Base-by-base conservation (phyloP, 2,113 vertebrate genomes). In the Arenaria interpres region DNA sequence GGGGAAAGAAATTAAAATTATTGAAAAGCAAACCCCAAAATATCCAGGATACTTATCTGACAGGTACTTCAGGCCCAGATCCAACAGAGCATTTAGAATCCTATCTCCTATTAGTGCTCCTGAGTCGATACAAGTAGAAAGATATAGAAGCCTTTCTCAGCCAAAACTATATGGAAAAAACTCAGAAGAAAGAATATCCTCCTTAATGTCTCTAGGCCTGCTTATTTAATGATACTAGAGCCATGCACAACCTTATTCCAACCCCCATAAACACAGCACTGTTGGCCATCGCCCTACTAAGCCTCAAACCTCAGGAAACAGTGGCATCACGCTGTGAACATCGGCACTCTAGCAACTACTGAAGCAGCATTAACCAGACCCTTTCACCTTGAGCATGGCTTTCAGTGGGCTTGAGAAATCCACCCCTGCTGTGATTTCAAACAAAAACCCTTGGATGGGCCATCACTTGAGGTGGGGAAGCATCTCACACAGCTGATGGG, bases 81-180 rank as follows among this genome's bases (percentile, higher is more conserved):
- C 35, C 21, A 85, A 48, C 6, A 59, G 21, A 62, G 10, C 46
- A 17, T 85, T 93, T 53, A 56, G 39, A 64, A 14, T 62, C 69
- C 20, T 60, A 13, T 62, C 39, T 68, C 22, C 43, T 74, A 3
- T 57, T 72, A 45, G 16, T n/a, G 28, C 32, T 82, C 37, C 28
- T 24, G 14, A 17, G 24, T 53, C 73, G 74, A 69, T 51, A 63
- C 2, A 79, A 68, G 25, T 11, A 79, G 62, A 79, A 82, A 60
- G 78, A 82, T 69, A 37, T 1, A 83, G 28, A 35, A 54, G 8
- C 5, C 3, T 46, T 69, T 80, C 72, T 73, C 28, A 86, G 75
- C 9, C 20, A n/a, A 56, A 80, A 84, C 0, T 4, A 32, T 0
- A 0, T 12, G 27, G 15, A 89, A 63, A 39, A 54, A 64, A 41